Evolutionary conservation across 2,113 vertebrate species (phyloP), one percentile per base, ranked within the genome.

Genomic region (Chloebia gouldiae): DNA sequence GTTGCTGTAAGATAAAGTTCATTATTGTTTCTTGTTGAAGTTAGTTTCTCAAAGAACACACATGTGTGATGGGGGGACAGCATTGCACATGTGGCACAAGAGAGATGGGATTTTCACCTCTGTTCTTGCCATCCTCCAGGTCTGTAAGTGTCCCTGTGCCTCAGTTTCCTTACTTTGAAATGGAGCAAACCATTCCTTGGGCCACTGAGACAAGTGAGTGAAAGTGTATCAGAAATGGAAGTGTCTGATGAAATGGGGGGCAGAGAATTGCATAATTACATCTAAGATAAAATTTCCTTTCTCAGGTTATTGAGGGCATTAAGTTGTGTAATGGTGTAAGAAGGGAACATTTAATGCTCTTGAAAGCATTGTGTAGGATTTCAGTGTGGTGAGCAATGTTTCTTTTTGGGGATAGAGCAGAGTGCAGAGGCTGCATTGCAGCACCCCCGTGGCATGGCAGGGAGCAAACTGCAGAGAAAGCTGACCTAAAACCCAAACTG

Each of bases 51-150:
- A 75, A 27, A 63, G 56, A 39, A 3, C 13, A 15, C 31, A 9
- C 5, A 7, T 3, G 1, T 0, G 1, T 18, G 64, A 8, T 23
- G 17, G 4, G 15, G 72, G 63, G 39, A 31, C 2, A 6, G 9
- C 33, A 17, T 7, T 66, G 57, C 47, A 42, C 22, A 7, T 47
- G 18, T 45, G 66, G 68, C n/a, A 33, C 21, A 27, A 4, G 13
- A 7, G 64, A 68, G 23, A 17, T 61, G 76, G 24, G 37, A 50
- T 28, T 24, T 68, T 15, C 11, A 2, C 7, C 70, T 68, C 35
- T 71, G 27, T 61, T 84, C 49, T 56, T 70, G 6, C 68, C 39
- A 7, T 27, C 69, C 75, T 60, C 47, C 39, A 53, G n/a, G 23
- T 47, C 37, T 2, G 37, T 45, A 64, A 6, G 35, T 53, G 63